Conservation (phyloP, 2,888 invertebrate genomes). For the Xiphydria camelus region DNA sequence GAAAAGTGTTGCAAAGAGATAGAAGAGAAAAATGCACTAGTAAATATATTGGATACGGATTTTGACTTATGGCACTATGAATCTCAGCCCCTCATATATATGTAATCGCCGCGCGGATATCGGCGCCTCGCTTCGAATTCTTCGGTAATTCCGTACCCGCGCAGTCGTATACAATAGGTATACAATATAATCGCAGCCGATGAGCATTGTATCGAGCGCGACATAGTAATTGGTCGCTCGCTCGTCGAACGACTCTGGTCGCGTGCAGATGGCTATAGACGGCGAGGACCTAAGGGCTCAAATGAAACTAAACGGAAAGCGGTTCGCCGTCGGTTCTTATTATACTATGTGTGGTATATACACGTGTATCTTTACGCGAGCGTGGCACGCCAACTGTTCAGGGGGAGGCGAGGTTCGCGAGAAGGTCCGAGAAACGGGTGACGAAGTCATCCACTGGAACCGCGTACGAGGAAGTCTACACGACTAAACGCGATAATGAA, state of each 20-base stretch:
- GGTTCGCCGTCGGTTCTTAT: constrained; percentile 10
- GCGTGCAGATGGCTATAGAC: constrained; percentile 30
- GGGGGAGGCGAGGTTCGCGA: too few species aligned
- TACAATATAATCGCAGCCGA: too few species aligned
- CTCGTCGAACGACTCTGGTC: constrained; percentile 18
- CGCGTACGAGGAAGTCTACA: too few species aligned
- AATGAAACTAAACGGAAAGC: constrained; percentile 21
- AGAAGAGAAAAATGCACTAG: too few species aligned
- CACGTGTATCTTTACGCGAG: not conserved
- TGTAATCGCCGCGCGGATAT: too few species aligned
- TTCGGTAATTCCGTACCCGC: too few species aligned
- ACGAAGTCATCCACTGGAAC: too few species aligned
- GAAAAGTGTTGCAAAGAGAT: too few species aligned
- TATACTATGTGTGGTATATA: constrained; percentile 3
- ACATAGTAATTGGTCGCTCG: constrained; percentile 25
- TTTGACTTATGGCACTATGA: constrained; percentile 7
- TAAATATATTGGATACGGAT: not conserved
- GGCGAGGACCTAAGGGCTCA: constrained; percentile 25
- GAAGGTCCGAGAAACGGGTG: too few species aligned
- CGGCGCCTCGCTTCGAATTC: not conserved
- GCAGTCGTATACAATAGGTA: too few species aligned
- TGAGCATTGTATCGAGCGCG: constrained; percentile 21
- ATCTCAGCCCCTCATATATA: too few species aligned
- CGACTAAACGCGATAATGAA: too few species aligned
- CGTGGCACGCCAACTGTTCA: not conserved